Evolutionary conservation across 2,888 invertebrate genomes (phyloP), one percentile per base, ranked within the genome.

Genomic region (Colostygia pectinataria): DNA sequence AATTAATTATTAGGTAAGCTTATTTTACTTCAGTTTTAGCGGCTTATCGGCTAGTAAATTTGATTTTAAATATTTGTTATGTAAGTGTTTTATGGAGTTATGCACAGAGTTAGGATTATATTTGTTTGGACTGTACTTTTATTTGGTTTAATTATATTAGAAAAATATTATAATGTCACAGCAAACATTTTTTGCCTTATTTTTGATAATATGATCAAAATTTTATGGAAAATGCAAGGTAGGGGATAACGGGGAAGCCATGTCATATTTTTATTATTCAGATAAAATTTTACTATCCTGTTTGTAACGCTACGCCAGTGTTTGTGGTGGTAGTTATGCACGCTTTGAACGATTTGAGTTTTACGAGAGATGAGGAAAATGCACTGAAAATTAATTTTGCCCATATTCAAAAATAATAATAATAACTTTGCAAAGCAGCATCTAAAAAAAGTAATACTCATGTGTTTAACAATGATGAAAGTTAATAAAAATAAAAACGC

Each of bases 271-370:
- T 77, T 75, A 77, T 68, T 61, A 60, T 65, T 59, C 53, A 64
- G 66, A 78, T 80, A 77, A 78, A 79, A 71, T 65, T 75, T 74
- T 77, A 80, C 53, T 61, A 46, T 59, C 63, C 45, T 75, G 74
- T 79, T 80, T 78, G 71, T 72, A 65, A 67, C 56, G 55, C 53
- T 55, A 51, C 55, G 39, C 42, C 37, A 41, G 51, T 49, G 51
- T 57, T 57, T 53, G 56, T 45, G 53, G 41, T 38, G 23, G 40
- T 28, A 36, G 45, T 51, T 48, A 45, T 49, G 50, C 28, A 32
- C 46, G 41, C 42, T 42, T 32, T 52, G 38, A 20, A 27, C n/a
- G n/a, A n/a, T n/a, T n/a, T n/a, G n/a, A 52, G 32, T 52, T 52
- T 52, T 52, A 52, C 38, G 52, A 46, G 27, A 23, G 9, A 27